Percentiles rank a stretch among this genome's conserved stretches.
Conservation (phyloP, 2,113 vertebrate species). For the Holacanthus passer region DNA sequence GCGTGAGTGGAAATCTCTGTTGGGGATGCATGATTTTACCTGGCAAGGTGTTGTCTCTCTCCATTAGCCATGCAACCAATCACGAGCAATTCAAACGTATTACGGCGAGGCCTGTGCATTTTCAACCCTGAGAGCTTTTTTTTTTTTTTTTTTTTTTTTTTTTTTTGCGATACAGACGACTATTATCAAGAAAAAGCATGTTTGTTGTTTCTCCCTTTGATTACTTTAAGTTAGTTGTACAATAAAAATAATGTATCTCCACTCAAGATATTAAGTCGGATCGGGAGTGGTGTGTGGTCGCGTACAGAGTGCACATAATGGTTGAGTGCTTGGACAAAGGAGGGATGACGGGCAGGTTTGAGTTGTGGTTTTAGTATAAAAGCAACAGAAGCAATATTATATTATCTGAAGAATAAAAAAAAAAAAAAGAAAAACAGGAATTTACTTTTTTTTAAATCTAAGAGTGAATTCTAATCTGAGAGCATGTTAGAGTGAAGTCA, state of each 20-base stretch:
- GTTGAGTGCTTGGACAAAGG: conserved; percentile 48
- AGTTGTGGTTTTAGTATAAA: conserved; percentile 33
- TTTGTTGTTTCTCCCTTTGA: conserved; percentile 59
- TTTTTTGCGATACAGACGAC: conserved; percentile 44
- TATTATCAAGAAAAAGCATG: conserved; percentile 49
- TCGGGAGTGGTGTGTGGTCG: conserved; percentile 40
- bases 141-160: too few species aligned
- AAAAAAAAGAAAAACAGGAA: too few species aligned
- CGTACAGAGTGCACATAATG: conserved; percentile 39
- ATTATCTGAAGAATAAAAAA: conserved; percentile 20
- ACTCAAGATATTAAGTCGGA: conserved; percentile 63
- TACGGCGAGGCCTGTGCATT: conserved; percentile 40
- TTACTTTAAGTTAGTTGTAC: conserved; percentile 57
- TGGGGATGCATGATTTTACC: conserved; percentile 63
- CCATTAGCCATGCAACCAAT: conserved; percentile 73
- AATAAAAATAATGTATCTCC: conserved; percentile 65
- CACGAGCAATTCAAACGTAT: conserved; percentile 70
- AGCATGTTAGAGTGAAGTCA: conserved; percentile 37
- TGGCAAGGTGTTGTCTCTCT: conserved; percentile 72
- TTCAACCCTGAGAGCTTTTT: conserved; percentile 68
- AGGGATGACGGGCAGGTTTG: conserved; percentile 22
- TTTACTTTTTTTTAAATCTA: not conserved
- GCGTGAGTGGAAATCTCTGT: conserved; percentile 42
- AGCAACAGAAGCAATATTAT: conserved; percentile 7
- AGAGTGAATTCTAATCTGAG: conserved; percentile 41